phyloP scores from a whole-genome alignment of 2,113 vertebrate genomes.

The Lagopus muta region DNA sequence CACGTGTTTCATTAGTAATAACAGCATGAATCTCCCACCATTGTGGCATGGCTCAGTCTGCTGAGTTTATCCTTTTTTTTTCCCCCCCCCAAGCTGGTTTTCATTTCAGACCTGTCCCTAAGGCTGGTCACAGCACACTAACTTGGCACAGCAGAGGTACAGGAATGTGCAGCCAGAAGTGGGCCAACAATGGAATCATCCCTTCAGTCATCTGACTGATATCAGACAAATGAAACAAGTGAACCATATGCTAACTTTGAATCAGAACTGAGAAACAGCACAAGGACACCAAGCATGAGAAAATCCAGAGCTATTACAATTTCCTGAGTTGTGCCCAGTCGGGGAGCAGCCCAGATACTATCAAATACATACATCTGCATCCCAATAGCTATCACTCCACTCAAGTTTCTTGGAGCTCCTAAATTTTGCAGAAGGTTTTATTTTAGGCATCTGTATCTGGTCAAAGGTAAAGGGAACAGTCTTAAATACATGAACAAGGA shows the following conservation, averaged over 20 bases:
- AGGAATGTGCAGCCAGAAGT: background rate
- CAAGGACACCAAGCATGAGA: conserved; percentile 1
- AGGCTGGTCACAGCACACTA: background rate
- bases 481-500: background rate
- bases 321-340: background rate
- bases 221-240: conserved; percentile 12
- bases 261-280: conserved; percentile 4
- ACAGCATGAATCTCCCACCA: background rate
- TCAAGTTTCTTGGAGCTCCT: background rate
- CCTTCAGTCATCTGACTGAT: conserved; percentile 49
- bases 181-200: conserved; percentile 51
- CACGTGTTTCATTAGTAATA: background rate
- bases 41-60: background rate
- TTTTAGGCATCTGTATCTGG: background rate
- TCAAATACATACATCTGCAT: background rate
- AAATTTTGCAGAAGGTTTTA: background rate
- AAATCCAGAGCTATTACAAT: background rate
- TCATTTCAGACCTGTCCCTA: background rate
- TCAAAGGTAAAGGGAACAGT: background rate
- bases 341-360: background rate
- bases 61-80: background rate
- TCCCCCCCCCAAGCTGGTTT: background rate
- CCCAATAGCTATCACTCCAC: background rate
- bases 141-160: background rate
- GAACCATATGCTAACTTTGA: conserved; percentile 32